These are phyloP conservation scores for Gymnocheta viridis DNA, from an alignment of 2,888 invertebrate genomes.

Conservation along the genomic window DNA sequence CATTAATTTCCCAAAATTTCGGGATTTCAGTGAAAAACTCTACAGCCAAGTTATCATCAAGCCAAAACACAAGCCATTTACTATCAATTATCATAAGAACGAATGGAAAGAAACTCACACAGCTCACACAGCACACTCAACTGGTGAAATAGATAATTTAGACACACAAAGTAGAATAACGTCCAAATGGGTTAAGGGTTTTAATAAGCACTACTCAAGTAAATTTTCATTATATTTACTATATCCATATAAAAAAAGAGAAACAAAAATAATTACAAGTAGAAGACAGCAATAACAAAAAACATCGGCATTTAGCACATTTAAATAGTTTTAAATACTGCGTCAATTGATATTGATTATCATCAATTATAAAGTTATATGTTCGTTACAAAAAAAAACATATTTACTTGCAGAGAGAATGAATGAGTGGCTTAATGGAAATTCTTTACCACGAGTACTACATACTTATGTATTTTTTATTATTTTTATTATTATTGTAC, in stretches of 20 bases:
- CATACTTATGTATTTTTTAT: not conserved
- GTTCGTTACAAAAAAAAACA: constrained; percentile 22
- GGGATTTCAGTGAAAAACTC: too few relatives aligned
- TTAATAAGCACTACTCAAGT: constrained; percentile 7
- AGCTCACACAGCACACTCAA: not conserved
- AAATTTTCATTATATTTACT: not conserved
- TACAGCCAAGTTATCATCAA: not conserved
- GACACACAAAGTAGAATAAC: too few relatives aligned
- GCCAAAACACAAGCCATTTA: not conserved
- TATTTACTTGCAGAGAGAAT: not conserved
- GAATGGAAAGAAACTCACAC: not conserved
- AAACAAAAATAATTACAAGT: constrained; percentile 9
- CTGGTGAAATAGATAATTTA: not conserved
- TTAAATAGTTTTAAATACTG: constrained; percentile 66
- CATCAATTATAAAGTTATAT: constrained; percentile 65
- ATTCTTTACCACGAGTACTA: constrained; percentile 13
- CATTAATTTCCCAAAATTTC: too few relatives aligned
- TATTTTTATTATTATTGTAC: not conserved
- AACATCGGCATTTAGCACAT: constrained; percentile 50
- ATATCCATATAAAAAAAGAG: not conserved
- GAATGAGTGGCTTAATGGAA: not conserved
- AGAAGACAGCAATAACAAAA: constrained; percentile 6
- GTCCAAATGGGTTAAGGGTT: not conserved
- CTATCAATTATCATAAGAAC: constrained; percentile 6
- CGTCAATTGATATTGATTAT: constrained; percentile 70